Base-by-base conservation (phyloP, 2,797 vertebrate genomes). In the Amblyopsis hoosieri region DNA sequence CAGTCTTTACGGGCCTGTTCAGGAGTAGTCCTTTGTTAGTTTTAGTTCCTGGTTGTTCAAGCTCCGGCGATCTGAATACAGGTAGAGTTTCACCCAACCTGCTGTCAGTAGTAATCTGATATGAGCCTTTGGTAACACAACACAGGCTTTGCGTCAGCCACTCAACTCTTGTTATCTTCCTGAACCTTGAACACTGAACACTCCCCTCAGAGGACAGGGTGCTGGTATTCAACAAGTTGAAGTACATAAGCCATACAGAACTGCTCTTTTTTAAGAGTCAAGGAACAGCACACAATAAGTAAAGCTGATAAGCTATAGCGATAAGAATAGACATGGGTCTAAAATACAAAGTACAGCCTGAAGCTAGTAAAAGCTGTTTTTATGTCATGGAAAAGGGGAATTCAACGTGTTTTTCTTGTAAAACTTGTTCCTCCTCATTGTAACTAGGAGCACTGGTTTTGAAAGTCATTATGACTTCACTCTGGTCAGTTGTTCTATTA, bases 31-130 rank as follows among this genome's bases (percentile, higher is more conserved):
- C 57, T 75, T 31, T 73, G 49, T 72, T 29, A 13, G 65, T 73
- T 69, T 70, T 13, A 67, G 67, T 82, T 86, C 80, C 79, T 81
- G 80, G 64, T 87, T 67, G 64, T 64, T 67, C 5, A 0, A 80
- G 65, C 51, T 60, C 17, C 71, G 11, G 72, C 58, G 66, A 29
- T 75, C 72, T 29, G 72, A 72, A 54, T 10, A 5, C 64, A 49
- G 73, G 78, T 78, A 55, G 17, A 17, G 80, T 85, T 87, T 83
- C 85, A 81, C 62, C 75, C 71, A 69, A 84, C 74, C 85, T 71
- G 80, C 76, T 62, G 78, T 84, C 75, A 65, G 57, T 54, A 61
- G 93, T 94, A 97, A 91, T 90, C 67, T 85, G 94, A 97, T 91
- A 89, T 87, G 75, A 79, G 82, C 72, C 82, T 85, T 11, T 75